Evolutionary conservation across 2,797 vertebrate genomes (phyloP), one percentile per base, ranked within the genome.

Genomic region (Neosalanx taihuensis): DNA sequence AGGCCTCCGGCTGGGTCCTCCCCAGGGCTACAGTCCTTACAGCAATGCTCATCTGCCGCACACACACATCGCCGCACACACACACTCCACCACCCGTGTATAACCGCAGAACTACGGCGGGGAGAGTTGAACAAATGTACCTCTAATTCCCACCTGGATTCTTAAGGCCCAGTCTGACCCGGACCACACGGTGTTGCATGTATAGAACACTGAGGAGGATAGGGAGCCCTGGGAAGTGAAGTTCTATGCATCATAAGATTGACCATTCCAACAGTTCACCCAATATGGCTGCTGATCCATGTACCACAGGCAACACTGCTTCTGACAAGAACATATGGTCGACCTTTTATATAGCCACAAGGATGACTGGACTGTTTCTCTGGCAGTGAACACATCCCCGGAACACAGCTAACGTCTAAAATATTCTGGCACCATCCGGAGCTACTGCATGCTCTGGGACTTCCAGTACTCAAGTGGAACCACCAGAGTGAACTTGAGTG

Each of bases 21-120:
- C 96, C 67, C 96, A 95, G 70, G 95, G 95, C 80, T 98, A 96
- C 88, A 96, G 92, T 79, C 95, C 95, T 1, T 96, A 96, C 76
- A 97, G 96, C 92, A 98, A 95, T 86, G 95, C 93, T 57, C 97
- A 96, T 86, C 89, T 98, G 76, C 96, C 96, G 68, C 97, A 98
- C 81, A 97, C 90, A 71, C 90, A 96, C 88, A 97, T 83, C 93
- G 86, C 87, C 72, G 77, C 96, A 60, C 97, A 98, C 83, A 97
- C 95, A 92, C 97, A 99, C 87, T 99, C 97, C 0, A 99, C 97
- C 72, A 98, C 97, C 0, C 86, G 97, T 66, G 97, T 99, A 97
- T 99, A 98, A 95, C 93, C 83, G 75, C 78, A 79, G 85, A 56
- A 26, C 33, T 66, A 33, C 46, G 37, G 15, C 56, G 58, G 33